Evolutionary conservation across 2,113 vertebrate genomes (phyloP).

Genomic region (Zosterops lateralis): DNA sequence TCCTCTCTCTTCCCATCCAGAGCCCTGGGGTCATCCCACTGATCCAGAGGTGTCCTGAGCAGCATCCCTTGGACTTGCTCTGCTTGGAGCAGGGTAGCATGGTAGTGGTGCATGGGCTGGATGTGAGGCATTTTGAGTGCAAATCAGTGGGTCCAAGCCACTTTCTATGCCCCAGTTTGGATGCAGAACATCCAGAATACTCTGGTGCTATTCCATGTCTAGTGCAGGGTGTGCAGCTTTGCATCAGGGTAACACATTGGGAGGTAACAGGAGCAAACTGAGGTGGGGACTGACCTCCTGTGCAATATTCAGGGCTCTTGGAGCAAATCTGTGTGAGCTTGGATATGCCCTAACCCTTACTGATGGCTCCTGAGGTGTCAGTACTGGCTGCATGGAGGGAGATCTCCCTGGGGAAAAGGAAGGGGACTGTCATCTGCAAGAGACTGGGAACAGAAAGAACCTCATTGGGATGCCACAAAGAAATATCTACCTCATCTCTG

Average conservation of each 20-base stretch:
- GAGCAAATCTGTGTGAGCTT: neutral
- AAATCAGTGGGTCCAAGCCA: neutral
- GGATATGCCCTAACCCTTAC: neutral
- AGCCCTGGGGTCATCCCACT: neutral
- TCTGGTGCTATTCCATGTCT: fast-evolving
- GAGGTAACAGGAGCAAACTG: neutral
- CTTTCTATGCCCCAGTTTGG: neutral
- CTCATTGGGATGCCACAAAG: fast-evolving
- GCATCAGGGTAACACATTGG: neutral
- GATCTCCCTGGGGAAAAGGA: neutral
- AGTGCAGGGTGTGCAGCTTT: fast-evolving
- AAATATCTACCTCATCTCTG: neutral
- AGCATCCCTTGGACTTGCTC: neutral
- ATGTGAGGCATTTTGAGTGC: neutral
- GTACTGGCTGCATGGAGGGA: neutral
- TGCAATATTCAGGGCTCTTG: neutral
- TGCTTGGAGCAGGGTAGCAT: neutral
- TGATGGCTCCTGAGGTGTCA: neutral
- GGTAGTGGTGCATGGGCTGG: fast-evolving
- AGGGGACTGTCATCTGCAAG: fast-evolving
- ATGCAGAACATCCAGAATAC: neutral
- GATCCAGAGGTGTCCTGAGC: neutral
- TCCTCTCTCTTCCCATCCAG: neutral
- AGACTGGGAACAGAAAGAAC: neutral
- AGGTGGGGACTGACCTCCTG: fast-evolving